phyloP scores from a whole-genome alignment of 2,113 vertebrate species.

The Willisornis vidua region DNA sequence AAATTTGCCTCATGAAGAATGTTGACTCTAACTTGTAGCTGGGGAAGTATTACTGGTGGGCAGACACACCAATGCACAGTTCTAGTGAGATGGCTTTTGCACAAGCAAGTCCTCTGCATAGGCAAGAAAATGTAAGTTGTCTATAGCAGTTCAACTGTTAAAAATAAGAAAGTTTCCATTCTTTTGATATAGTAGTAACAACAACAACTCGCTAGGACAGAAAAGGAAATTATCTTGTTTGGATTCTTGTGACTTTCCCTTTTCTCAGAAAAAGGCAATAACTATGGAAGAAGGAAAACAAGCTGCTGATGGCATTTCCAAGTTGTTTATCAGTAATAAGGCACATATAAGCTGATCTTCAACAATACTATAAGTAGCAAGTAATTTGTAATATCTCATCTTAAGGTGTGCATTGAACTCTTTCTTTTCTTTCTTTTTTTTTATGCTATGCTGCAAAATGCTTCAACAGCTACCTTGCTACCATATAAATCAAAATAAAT shows the following conservation, averaged over 20 bases:
- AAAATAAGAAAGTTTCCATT: not conserved
- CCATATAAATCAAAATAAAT: slow-evolving; percentile 43
- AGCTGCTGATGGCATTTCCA: slow-evolving; percentile 63
- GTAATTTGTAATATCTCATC: slow-evolving; percentile 64
- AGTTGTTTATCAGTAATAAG: slow-evolving; percentile 68
- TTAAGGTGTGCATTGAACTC: slow-evolving; percentile 57
- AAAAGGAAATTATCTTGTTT: not conserved
- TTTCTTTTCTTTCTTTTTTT: slow-evolving; percentile 58
- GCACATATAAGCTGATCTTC: slow-evolving; percentile 58
- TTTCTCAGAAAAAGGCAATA: not conserved
- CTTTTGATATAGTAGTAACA: not conserved
- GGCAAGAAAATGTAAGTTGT: not conserved
- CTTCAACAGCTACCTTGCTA: slow-evolving; percentile 26
- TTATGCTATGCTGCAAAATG: slow-evolving; percentile 38
- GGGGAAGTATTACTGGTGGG: not conserved
- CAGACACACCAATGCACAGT: accelerated
- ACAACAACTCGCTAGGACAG: not conserved
- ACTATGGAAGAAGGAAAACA: slow-evolving; percentile 32
- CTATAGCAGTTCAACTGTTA: not conserved
- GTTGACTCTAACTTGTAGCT: not conserved
- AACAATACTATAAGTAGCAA: slow-evolving; percentile 66
- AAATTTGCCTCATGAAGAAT: not conserved
- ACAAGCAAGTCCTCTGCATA: not conserved
- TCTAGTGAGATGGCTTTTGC: not conserved
- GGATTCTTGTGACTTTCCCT: not conserved